Percentiles rank a stretch among this genome's conserved stretches.
These are phyloP conservation scores for Macroteleia sp. DNA, from an alignment of 2,888 invertebrate genomes.

Conservation along the genomic window DNA sequence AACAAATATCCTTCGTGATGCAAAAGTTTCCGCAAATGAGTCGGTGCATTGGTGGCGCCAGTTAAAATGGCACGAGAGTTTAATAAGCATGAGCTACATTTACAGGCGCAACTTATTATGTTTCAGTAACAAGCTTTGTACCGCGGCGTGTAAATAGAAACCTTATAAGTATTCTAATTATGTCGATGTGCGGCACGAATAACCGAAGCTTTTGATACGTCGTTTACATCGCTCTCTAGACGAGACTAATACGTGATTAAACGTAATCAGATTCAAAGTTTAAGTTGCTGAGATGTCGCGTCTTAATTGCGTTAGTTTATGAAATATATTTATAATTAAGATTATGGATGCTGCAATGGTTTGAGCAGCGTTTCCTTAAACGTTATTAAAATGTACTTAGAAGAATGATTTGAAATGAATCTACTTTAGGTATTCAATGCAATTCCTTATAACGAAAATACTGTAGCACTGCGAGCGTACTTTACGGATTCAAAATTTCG, in stretches of 20 bases:
- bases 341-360: slow-evolving; percentile 21
- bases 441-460: too few relatives aligned
- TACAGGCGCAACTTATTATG: slow-evolving; percentile 40
- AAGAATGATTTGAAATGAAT: slow-evolving; percentile 1
- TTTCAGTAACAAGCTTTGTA: slow-evolving; percentile 49
- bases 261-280: slow-evolving; percentile 62
- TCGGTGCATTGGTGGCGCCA: slow-evolving; percentile 8
- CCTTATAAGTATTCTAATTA: slow-evolving; percentile 60
- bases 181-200: slow-evolving; percentile 55
- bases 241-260: slow-evolving; percentile 56
- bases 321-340: slow-evolving; percentile 44
- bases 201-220: slow-evolving; percentile 56
- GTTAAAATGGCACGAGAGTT: slow-evolving; percentile 37
- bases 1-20: slow-evolving; percentile 49
- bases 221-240: slow-evolving; percentile 33
- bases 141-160: slow-evolving; percentile 42
- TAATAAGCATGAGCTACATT: slow-evolving; percentile 48
- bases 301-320: slow-evolving; percentile 52
- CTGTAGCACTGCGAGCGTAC: too few relatives aligned
- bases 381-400: background rate
- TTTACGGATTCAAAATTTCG: too few relatives aligned
- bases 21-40: slow-evolving; percentile 38
- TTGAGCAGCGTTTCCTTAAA: slow-evolving; percentile 7
- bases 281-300: slow-evolving; percentile 28
- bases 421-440: too few relatives aligned